These are phyloP conservation scores for Rhysida immarginata DNA, from an alignment of 1,140 invertebrate genomes.

Conservation along the genomic window DNA sequence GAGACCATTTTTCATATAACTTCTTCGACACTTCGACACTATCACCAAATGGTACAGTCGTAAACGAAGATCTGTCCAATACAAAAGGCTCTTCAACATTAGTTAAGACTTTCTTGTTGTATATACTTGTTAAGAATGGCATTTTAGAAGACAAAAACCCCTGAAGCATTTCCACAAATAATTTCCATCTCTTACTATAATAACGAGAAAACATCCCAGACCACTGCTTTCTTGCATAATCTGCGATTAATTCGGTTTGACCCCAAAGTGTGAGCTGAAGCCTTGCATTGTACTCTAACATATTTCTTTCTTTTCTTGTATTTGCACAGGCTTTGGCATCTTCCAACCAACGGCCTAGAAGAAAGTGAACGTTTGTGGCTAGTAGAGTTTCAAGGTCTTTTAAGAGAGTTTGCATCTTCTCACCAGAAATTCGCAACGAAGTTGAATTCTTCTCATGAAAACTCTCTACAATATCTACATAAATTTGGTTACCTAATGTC, in stretches of 20 bases:
- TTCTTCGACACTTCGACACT: slow-evolving; percentile 22
- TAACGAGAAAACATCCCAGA: slow-evolving; percentile 50
- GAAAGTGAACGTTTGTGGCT: slow-evolving; percentile 47
- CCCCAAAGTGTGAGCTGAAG: slow-evolving; percentile 90
- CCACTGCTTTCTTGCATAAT: slow-evolving; percentile 88
- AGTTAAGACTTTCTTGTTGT: slow-evolving; percentile 38
- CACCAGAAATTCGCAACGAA: neutral
- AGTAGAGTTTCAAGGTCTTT: slow-evolving; percentile 53
- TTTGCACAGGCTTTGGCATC: slow-evolving; percentile 41
- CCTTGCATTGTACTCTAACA: slow-evolving; percentile 67
- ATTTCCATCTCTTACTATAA: slow-evolving; percentile 48
- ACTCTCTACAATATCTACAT: slow-evolving; percentile 36
- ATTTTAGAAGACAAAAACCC: neutral
- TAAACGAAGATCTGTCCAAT: slow-evolving; percentile 31
- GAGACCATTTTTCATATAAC: slow-evolving; percentile 23
- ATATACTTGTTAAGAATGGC: slow-evolving; percentile 35
- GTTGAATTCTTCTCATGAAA: slow-evolving; percentile 8
- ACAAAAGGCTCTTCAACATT: slow-evolving; percentile 53
- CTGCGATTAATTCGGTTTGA: slow-evolving; percentile 65
- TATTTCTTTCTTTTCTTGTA: slow-evolving; percentile 31
- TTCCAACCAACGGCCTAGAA: slow-evolving; percentile 54
- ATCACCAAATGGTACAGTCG: slow-evolving; percentile 27
- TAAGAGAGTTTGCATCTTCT: slow-evolving; percentile 35
- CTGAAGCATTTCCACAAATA: slow-evolving; percentile 38
- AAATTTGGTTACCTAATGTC: slow-evolving; percentile 48